phyloP scores from a whole-genome alignment of 2,113 vertebrate genomes.

The Anolis carolinensis region DNA sequence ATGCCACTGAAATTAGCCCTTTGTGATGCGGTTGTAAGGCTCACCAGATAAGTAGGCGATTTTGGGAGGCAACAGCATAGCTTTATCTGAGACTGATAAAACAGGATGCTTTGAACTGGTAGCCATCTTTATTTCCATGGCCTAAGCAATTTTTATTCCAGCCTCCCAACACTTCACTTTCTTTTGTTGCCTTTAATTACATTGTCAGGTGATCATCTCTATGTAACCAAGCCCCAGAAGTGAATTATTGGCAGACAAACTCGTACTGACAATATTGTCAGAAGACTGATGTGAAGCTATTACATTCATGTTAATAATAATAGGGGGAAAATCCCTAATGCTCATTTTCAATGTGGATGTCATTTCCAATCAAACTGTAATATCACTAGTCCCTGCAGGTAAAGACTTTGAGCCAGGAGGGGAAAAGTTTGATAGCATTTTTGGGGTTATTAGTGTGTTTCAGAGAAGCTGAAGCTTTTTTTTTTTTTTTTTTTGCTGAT shows the following conservation, averaged over 20 bases:
- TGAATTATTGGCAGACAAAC: constrained; percentile 67
- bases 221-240: constrained; percentile 61
- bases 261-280: constrained; percentile 71
- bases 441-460: constrained; percentile 30
- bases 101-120: constrained; percentile 14
- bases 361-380: constrained; percentile 58
- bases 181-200: constrained; percentile 70
- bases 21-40: too few species aligned
- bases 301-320: constrained; percentile 62
- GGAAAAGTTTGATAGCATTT: constrained; percentile 26
- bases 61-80: neutral
- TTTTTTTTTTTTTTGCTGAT: constrained; percentile 1
- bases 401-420: constrained; percentile 40
- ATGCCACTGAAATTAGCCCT: too few species aligned
- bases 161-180: constrained; percentile 32
- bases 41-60: neutral
- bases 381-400: constrained; percentile 37
- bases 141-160: constrained; percentile 48
- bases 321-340: constrained; percentile 65
- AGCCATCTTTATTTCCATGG: constrained; percentile 12
- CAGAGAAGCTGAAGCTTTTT: neutral
- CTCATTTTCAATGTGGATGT: constrained; percentile 48
- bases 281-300: constrained; percentile 63
- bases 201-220: constrained; percentile 60
- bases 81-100: neutral